Base-by-base conservation (phyloP, 1,140 invertebrate genomes). In the Macrostomum lignano region DNA sequence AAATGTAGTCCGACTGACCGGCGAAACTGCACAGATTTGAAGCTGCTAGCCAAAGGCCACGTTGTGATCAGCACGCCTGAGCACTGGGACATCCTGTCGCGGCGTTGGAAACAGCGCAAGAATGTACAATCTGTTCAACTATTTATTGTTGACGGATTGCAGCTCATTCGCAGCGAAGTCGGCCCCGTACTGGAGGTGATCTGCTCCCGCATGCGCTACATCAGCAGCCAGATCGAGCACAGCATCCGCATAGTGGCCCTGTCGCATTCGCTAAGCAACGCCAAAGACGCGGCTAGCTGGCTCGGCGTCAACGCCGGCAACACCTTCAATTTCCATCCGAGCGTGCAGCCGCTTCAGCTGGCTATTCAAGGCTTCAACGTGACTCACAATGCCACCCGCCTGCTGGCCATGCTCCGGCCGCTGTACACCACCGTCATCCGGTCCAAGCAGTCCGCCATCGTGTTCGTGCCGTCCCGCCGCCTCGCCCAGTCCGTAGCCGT, bases 241-340 rank as follows among this genome's bases (percentile, higher is more conserved):
- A 52, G 53, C 26, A 84, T 94, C 28, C 64, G 91, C 14, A 91
- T 98, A 26, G 69, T 98, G n/a, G 81, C 84, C 0, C 56, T 98
- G 2, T 82, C 77, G 17, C 72, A 79, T 0, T 86, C 88, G 0
- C 60, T 98, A 17, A 76, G 76, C 4, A 88, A 94, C 64, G 79
- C 86, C 0, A 69, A 74, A 40, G 91, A 98, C 58, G 69, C 93
- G 7, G 72, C 79, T 0, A 75, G 86, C 47, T 98, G 91, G 91
- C 60, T 98, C 2, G 88, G 84, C 11, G 88, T 79, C 45, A 73
- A 71, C 40, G 68, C 76, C 3, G 78, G 78, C 39, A 69, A 71
- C 19, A 81, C 79, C 1, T 98, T 94, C 52, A 98, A 96, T 62
- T 98, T 98, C 53, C 82, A 93, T 53, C 88, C 88, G 0, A 88